Conservation (phyloP, 2,888 invertebrate genomes). For the Pyrrhosoma nymphula region DNA sequence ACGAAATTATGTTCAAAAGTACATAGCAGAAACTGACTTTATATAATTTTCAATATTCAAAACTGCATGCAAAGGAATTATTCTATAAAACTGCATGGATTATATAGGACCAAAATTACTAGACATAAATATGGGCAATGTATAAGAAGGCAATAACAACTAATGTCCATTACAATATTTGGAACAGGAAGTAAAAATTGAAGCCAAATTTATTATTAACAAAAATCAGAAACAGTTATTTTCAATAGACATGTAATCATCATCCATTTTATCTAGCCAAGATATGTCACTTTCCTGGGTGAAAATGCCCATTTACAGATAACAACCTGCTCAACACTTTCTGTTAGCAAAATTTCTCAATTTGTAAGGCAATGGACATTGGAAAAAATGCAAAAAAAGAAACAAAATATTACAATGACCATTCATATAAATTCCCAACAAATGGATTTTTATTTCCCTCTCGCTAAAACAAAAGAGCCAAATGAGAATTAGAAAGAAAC, state of each 20-base stretch:
- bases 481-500: background rate
- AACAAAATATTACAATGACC: background rate
- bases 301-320: background rate
- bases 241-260: background rate
- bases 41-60: background rate
- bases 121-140: background rate
- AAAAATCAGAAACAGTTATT: background rate
- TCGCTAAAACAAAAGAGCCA: conserved; percentile 9
- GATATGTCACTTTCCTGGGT: background rate
- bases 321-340: conserved; percentile 10
- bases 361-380: background rate
- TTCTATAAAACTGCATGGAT: background rate
- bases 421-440: background rate
- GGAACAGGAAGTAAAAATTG: background rate
- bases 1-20: background rate
- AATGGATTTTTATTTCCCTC: background rate
- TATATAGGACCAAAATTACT: background rate
- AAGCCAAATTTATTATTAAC: background rate
- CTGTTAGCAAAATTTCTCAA: background rate
- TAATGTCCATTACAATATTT: background rate
- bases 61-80: conserved; percentile 29
- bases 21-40: conserved; percentile 12
- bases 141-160: background rate
- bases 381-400: background rate
- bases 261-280: background rate